These are phyloP conservation scores for Pardalotus punctatus DNA, from an alignment of 2,113 vertebrate genomes.

Conservation along the genomic window DNA sequence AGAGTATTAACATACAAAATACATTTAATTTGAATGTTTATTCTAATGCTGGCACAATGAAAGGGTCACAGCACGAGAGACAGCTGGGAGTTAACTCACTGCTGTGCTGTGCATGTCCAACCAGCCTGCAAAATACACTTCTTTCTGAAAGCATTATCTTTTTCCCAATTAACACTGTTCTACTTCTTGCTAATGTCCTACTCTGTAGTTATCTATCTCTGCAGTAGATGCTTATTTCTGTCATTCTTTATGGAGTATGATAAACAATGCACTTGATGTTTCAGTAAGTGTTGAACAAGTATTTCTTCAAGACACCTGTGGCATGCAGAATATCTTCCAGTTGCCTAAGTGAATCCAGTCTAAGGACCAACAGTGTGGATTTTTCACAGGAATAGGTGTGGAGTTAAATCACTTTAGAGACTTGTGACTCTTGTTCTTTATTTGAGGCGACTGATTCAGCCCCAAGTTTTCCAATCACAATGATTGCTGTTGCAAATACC, in stretches of 20 bases:
- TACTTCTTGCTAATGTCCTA: neutral
- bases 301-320: neutral
- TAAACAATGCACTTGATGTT: neutral
- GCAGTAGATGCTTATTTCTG: neutral
- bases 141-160: neutral
- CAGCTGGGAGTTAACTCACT: neutral
- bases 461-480: neutral
- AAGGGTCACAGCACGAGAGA: neutral
- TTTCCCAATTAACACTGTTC: neutral
- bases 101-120: neutral
- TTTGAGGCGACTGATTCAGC: neutral
- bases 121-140: neutral
- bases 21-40: neutral
- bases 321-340: neutral
- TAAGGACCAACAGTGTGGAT: neutral
- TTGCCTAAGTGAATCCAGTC: neutral
- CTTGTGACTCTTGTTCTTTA: neutral
- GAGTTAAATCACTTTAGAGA: neutral
- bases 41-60: neutral
- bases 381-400: neutral
- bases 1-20: neutral
- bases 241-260: neutral
- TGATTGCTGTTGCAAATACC: neutral
- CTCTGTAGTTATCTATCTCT: neutral
- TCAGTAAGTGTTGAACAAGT: neutral